These are phyloP conservation scores for Cyclina sinensis DNA, from an alignment of 1,140 invertebrate genomes.

Conservation along the genomic window DNA sequence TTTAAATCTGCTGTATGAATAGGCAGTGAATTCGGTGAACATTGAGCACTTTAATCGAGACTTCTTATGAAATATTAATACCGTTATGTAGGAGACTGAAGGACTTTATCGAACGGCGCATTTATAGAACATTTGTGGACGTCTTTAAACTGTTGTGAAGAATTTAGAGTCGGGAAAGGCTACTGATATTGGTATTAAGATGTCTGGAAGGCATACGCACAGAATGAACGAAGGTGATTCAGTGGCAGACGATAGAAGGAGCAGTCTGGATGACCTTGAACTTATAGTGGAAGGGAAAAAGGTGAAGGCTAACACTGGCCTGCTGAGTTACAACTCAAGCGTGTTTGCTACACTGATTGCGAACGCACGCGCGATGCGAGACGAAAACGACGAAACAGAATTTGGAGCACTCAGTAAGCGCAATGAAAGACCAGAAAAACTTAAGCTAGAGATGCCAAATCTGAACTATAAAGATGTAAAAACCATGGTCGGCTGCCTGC, in stretches of 20 bases:
- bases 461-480: slow-evolving; percentile 10
- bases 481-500: background rate
- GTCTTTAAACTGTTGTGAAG: too few species aligned
- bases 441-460: slow-evolving; percentile 29
- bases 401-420: background rate
- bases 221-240: background rate
- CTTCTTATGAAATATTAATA: too few species aligned
- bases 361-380: background rate
- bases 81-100: too few species aligned
- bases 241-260: background rate
- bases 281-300: slow-evolving; percentile 22
- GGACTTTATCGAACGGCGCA: too few species aligned
- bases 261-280: background rate
- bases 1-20: too few species aligned
- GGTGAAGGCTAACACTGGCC: background rate
- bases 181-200: background rate
- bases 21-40: too few species aligned
- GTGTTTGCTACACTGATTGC: slow-evolving; percentile 20
- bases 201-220: background rate
- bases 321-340: slow-evolving; percentile 22
- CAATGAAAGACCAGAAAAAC: background rate
- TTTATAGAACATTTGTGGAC: too few species aligned
- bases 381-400: background rate
- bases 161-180: too few species aligned
- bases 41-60: too few species aligned